A percentile compares a stretch with the other conserved stretches of the same genome.
phyloP scores from a whole-genome alignment of 2,113 vertebrate genomes.

The Struthidea cinerea region DNA sequence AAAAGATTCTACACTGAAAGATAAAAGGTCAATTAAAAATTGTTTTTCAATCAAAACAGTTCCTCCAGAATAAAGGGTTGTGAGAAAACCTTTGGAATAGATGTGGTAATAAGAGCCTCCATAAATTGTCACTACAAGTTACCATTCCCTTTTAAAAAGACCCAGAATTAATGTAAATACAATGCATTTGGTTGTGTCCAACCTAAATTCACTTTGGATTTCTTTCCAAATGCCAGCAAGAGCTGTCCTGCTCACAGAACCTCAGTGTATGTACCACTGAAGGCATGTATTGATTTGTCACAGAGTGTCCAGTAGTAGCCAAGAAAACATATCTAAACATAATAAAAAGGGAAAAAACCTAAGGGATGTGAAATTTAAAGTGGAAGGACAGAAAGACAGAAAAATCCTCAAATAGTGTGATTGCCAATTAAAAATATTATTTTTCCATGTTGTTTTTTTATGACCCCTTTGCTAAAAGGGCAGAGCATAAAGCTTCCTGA shows the following conservation, averaged over 20 bases:
- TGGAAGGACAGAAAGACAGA: background rate
- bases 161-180: background rate
- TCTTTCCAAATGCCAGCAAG: background rate
- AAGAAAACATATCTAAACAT: background rate
- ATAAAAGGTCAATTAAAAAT: slow-evolving; percentile 7
- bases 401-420: background rate
- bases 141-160: background rate
- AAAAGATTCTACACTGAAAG: background rate
- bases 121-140: background rate
- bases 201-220: background rate
- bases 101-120: background rate
- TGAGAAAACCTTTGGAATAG: slow-evolving; percentile 29
- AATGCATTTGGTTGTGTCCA: background rate
- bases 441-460: background rate
- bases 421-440: background rate
- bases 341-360: background rate
- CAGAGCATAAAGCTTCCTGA: background rate
- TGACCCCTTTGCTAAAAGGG: background rate
- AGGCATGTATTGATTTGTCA: background rate
- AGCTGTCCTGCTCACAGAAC: background rate
- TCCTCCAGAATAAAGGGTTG: background rate
- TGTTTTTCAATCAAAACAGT: background rate
- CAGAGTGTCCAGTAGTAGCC: background rate
- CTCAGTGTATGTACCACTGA: background rate
- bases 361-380: background rate